A percentile compares a stretch with the other conserved stretches of the same genome.
These are phyloP conservation scores for Eupithecia insigniata DNA, from an alignment of 2,888 invertebrate genomes.

Conservation along the genomic window DNA sequence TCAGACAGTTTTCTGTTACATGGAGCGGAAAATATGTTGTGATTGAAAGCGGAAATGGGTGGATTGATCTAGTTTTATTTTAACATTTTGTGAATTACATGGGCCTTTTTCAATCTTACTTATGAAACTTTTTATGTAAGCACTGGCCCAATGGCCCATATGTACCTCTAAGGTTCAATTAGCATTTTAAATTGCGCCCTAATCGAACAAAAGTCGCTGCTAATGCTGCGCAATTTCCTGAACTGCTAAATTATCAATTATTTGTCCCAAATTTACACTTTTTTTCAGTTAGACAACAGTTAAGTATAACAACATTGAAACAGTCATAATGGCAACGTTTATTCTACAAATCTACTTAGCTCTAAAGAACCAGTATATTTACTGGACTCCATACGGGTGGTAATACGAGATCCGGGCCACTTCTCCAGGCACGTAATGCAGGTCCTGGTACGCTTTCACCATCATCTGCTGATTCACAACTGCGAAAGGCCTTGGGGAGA, in stretches of 20 bases:
- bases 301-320: constrained; percentile 17
- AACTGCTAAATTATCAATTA: not conserved
- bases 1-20: constrained; percentile 45
- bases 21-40: constrained; percentile 30
- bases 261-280: not conserved
- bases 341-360: constrained; percentile 33
- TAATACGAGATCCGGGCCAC: constrained; percentile 78
- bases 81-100: not conserved
- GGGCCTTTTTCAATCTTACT: not conserved
- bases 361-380: constrained; percentile 38
- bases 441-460: constrained; percentile 79
- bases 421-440: constrained; percentile 76
- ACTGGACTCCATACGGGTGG: constrained; percentile 78
- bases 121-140: not conserved
- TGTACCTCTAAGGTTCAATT: not conserved
- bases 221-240: not conserved
- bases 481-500: constrained; percentile 75
- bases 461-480: constrained; percentile 81
- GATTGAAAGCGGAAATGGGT: constrained; percentile 28
- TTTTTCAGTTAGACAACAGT: not conserved
- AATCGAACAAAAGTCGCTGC: not conserved
- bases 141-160: not conserved
- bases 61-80: not conserved
- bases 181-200: not conserved
- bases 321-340: constrained; percentile 34